Base-by-base conservation (phyloP, 2,888 invertebrate genomes). In the Calephelis perditalis region DNA sequence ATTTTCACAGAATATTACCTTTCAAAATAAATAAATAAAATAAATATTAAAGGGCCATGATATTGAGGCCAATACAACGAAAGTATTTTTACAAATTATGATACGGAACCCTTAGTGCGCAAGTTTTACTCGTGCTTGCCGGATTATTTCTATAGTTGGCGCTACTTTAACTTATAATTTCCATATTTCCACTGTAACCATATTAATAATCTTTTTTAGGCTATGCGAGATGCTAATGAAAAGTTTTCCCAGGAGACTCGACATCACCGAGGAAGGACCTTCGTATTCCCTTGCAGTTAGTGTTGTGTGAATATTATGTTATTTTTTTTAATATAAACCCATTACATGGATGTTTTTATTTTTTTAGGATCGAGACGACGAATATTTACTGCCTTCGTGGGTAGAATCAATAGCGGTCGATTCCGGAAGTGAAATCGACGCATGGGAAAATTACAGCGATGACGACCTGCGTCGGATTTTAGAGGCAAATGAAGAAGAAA, bases 281-380 rank as follows among this genome's bases (percentile, higher is more conserved):
- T 36, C 54, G 35, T 36, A 36, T 36, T 35, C n/a, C 36, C 4
- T 54, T 54, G 11, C n/a, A 15, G 35, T 54, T 54, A 54, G 37
- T 54, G 35, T n/a, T 54, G 7, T 54, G 6, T 47, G 12, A 47
- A 47, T 47, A 47, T 5, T 54, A 54, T 11, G 35, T n/a, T n/a
- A n/a, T n/a, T n/a, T 54, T 52, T 52, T 54, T 36, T 3, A 54
- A 54, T 54, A 36, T 54, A 54, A 54, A 35, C 47, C 47, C 47
- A 47, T 47, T 47, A 47, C 47, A 47, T n/a, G n/a, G n/a, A n/a
- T n/a, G n/a, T n/a, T n/a, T n/a, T n/a, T n/a, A n/a, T n/a, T n/a
- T n/a, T n/a, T 47, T 37, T 12, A 55, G 37, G 12, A 8, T n/a
- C 55, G 55, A n/a, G 36, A 55, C 5, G 36, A 37, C 37, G 55